A percentile compares a stretch with the other conserved stretches of the same genome.
Evolutionary conservation across 2,797 vertebrate species (phyloP).

Genomic region (Labeo calbasu): DNA sequence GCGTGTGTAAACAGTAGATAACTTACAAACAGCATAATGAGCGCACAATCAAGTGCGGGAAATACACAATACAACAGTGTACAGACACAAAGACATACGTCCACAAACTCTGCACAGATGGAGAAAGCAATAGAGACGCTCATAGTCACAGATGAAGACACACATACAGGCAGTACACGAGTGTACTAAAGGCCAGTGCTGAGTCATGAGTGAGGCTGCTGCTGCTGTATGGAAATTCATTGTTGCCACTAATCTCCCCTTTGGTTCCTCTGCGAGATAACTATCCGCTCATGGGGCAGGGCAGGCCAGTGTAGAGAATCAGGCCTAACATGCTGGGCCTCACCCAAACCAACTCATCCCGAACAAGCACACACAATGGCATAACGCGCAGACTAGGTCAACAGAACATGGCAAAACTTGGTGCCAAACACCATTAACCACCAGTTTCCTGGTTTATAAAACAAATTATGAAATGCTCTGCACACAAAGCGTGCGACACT

Average conservation of each 20-base stretch:
- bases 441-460: not conserved
- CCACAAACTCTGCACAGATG: slow-evolving; percentile 25
- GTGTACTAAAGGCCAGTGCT: slow-evolving; percentile 63
- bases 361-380: not conserved
- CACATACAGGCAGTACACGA: slow-evolving; percentile 60
- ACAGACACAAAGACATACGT: slow-evolving; percentile 23
- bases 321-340: slow-evolving; percentile 24
- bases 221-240: slow-evolving; percentile 66
- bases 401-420: slow-evolving; percentile 8
- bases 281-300: slow-evolving; percentile 43
- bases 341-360: slow-evolving; percentile 28
- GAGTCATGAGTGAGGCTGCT: slow-evolving; percentile 65
- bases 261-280: slow-evolving; percentile 54
- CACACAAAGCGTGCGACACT: not conserved
- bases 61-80: not conserved
- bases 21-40: slow-evolving; percentile 19
- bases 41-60: not conserved
- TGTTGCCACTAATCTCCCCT: slow-evolving; percentile 65
- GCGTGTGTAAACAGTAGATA: not conserved
- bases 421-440: not conserved
- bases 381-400: not conserved
- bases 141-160: slow-evolving; percentile 32
- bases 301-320: slow-evolving; percentile 34
- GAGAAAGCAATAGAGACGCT: slow-evolving; percentile 44
- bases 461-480: not conserved